Base-by-base conservation (phyloP, 1,140 invertebrate genomes). In the Eriosoma lanigerum region DNA sequence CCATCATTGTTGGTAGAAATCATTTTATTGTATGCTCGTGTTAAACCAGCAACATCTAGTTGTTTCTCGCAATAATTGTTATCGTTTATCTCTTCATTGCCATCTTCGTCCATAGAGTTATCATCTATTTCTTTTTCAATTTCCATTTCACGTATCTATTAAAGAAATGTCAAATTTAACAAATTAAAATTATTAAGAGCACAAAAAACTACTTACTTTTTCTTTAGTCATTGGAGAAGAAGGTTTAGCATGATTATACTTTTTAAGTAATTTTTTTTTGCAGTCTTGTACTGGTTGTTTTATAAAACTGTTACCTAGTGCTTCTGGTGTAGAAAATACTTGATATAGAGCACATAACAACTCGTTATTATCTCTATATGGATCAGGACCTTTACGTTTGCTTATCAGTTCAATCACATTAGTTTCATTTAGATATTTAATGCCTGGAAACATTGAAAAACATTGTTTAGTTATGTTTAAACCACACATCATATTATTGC, bases 51-150 rank as follows among this genome's bases (percentile, higher is more conserved):
- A 32, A 91, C 85, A 86, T 92, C 91, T 38, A 90, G 87, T 76
- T 82, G 56, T 26, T 60, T 72, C 9, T 81, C 66, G 72, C 58
- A 56, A 5, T 52, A 60, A 5, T n/a, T n/a, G n/a, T n/a, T n/a
- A n/a, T n/a, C n/a, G n/a, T 21, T 17, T 32, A 72, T 75, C 0
- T 82, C 50, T 46, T 52, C 50, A 0, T 32, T 32, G 12, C 72
- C 24, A 6, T 54, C 26, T 38, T 82, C 82, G 81, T 86, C 88
- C 70, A 87, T 88, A 82, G 91, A 90, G 84, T 94, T 93, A 82
- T 93, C 89, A 85, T 95, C 93, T 85, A 95, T 95, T 82, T 96
- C 94, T 81, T 90, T 88, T 85, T 96, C 94, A 60, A 90, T 91
- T 85, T 93, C 93, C 38, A 92, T 85, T 21, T 89, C 88, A 75